These are phyloP conservation scores for Hydrozoanthus tunicans DNA, from an alignment of 64 coral and sea anemone species.

Conservation along the genomic window DNA sequence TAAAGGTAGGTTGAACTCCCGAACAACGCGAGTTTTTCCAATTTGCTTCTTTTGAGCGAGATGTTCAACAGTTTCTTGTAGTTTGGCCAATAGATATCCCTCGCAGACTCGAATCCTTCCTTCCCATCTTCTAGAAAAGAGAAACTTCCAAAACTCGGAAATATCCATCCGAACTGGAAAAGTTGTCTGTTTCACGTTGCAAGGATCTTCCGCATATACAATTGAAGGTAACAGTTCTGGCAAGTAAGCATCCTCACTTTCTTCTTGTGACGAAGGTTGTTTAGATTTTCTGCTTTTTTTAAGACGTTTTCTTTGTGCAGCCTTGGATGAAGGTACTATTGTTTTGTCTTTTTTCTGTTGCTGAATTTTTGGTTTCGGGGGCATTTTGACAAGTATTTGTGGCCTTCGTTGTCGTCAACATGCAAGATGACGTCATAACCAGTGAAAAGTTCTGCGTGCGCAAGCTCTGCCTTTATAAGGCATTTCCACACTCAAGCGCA, in stretches of 20 bases:
- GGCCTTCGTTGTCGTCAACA: too few relatives aligned
- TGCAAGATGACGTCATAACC: too few relatives aligned
- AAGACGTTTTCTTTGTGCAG: neutral
- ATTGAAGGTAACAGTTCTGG: constrained; percentile 8
- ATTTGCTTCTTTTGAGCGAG: constrained; percentile 17
- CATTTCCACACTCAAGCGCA: too few relatives aligned
- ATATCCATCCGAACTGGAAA: constrained; percentile 28
- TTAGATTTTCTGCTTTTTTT: neutral
- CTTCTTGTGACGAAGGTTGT: neutral
- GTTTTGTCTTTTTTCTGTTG: neutral
- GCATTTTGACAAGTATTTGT: constrained; percentile 11
- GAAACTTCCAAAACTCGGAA: constrained; percentile 48
- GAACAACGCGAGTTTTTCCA: constrained; percentile 33
- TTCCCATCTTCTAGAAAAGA: constrained; percentile 26
- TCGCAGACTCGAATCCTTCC: constrained; percentile 46
- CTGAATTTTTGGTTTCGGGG: neutral
- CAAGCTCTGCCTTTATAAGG: too few relatives aligned
- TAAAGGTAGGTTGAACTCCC: constrained; percentile 11
- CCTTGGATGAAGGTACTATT: neutral
- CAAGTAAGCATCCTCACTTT: constrained; percentile 1
- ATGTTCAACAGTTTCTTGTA: constrained; percentile 32
- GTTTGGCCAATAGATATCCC: constrained; percentile 32
- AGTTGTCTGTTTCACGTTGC: constrained; percentile 23
- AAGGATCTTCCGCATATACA: constrained; percentile 16
- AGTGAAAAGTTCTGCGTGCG: too few relatives aligned